Evolutionary conservation across 2,113 vertebrate species (phyloP).

Genomic region (Odontesthes bonariensis): DNA sequence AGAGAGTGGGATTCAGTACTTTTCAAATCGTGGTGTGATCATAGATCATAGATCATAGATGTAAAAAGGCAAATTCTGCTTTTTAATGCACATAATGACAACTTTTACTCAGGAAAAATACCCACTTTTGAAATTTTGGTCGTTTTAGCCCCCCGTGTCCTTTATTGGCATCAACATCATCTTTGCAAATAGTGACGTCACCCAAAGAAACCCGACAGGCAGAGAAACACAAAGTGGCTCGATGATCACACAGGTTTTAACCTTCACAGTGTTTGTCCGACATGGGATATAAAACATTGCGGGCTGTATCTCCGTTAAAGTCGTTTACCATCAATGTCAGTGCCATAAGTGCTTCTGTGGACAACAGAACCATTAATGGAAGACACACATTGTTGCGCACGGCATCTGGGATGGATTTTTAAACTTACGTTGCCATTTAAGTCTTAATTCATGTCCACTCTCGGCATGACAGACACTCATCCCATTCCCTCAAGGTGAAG

Average conservation of each 20-base stretch:
- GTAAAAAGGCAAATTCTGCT: neutral
- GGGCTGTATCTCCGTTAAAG: neutral
- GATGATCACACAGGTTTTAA: neutral
- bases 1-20: slow-evolving; percentile 41
- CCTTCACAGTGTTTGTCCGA: neutral
- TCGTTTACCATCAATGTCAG: neutral
- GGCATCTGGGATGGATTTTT: neutral
- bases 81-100: no score
- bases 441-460: neutral
- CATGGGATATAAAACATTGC: neutral
- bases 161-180: neutral
- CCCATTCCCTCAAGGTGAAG: no score
- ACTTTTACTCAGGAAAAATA: no score
- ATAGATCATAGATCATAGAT: no score
- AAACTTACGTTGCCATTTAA: neutral
- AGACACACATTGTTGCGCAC: neutral
- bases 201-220: neutral
- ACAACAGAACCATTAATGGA: neutral
- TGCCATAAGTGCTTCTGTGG: neutral
- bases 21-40: slow-evolving; percentile 40
- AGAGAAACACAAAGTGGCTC: neutral
- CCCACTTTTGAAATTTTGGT: no score
- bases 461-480: neutral
- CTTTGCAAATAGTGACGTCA: neutral
- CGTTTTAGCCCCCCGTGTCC: no score